Percentiles rank a stretch among this genome's conserved stretches.
Conservation (phyloP, 2,888 invertebrate genomes). For the Agriopis aurantiaria region DNA sequence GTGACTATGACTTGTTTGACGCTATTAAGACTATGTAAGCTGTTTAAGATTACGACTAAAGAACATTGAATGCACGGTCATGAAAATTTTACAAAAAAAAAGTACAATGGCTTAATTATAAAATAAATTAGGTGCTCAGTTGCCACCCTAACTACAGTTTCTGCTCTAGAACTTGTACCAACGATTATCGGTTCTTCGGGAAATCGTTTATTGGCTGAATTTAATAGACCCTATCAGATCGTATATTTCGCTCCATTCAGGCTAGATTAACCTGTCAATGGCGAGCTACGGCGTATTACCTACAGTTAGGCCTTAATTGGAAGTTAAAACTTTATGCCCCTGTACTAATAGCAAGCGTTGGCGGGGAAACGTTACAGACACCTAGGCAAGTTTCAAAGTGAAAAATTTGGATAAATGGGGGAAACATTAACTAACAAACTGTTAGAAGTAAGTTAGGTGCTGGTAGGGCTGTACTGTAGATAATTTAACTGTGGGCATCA, state of each 20-base stretch:
- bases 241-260: slow-evolving; percentile 8
- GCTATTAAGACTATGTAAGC: no score
- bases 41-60: no score
- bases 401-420: neutral
- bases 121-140: no score
- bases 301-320: slow-evolving; percentile 30
- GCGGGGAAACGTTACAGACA: neutral
- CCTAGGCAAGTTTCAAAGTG: slow-evolving; percentile 1
- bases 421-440: neutral
- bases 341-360: slow-evolving; percentile 15
- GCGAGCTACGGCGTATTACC: slow-evolving; percentile 25
- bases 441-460: neutral
- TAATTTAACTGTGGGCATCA: no score
- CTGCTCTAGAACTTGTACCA: neutral
- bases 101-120: no score
- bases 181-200: neutral
- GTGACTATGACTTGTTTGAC: no score
- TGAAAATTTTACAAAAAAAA: no score
- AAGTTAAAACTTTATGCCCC: slow-evolving; percentile 26
- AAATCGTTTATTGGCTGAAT: neutral
- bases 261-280: slow-evolving; percentile 23
- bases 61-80: no score
- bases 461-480: neutral
- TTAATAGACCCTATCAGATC: slow-evolving; percentile 3
- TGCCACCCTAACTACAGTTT: no score